phyloP scores from a whole-genome alignment of 2,888 invertebrate genomes.

The Scaptomyza cyrtandrae region DNA sequence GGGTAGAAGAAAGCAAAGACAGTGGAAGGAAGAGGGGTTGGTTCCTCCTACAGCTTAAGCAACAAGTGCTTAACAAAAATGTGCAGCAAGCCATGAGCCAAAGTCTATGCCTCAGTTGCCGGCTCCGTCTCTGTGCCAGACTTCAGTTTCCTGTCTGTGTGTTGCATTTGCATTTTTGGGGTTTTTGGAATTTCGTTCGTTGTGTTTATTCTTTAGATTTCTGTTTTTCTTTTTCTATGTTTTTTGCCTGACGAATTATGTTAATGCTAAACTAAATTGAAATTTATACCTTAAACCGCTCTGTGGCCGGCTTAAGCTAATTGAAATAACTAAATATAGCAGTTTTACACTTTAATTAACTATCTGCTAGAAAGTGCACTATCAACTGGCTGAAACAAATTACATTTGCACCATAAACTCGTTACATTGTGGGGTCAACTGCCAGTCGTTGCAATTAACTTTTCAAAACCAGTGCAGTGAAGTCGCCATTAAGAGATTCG shows the following conservation, averaged over 20 bases:
- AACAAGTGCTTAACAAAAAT: constrained; percentile 70
- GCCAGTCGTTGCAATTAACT: constrained; percentile 52
- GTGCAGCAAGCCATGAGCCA: constrained; percentile 61
- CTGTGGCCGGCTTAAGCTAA: constrained; percentile 62
- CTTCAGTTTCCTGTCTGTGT: constrained; percentile 25
- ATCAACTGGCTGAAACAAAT: constrained; percentile 35
- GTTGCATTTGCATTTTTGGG: constrained; percentile 66
- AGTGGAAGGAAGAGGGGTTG: background rate
- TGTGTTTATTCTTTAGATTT: constrained; percentile 1
- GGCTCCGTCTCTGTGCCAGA: background rate
- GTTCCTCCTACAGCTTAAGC: constrained; percentile 48
- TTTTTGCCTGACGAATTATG: constrained; percentile 63
- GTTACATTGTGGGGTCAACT: constrained; percentile 31
- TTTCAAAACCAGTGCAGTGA: constrained; percentile 39
- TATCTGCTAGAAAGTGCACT: constrained; percentile 21
- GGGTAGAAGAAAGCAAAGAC: background rate
- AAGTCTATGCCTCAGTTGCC: constrained; percentile 17
- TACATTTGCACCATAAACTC: constrained; percentile 31
- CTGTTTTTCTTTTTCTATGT: constrained; percentile 9
- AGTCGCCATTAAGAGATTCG: constrained; percentile 56
- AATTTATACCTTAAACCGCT: constrained; percentile 51
- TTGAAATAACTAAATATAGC: constrained; percentile 63
- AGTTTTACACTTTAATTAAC: constrained; percentile 33
- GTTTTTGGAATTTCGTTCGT: constrained; percentile 41
- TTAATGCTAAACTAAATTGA: constrained; percentile 67